Evolutionary conservation across 2,888 invertebrate species (phyloP), one percentile per base, ranked within the genome.

Genomic region (Tenodera sinensis): DNA sequence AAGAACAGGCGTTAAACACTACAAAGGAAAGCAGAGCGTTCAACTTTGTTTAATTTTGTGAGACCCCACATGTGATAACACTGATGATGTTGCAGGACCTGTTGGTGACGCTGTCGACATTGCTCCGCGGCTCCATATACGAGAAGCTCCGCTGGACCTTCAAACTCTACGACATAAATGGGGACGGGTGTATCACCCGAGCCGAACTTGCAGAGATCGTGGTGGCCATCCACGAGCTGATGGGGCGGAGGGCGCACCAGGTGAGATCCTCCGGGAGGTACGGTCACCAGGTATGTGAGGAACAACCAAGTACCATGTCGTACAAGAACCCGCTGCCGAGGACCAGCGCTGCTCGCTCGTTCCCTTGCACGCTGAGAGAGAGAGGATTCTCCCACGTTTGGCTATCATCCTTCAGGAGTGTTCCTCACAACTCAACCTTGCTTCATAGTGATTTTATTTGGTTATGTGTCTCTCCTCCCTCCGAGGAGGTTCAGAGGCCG

Each of bases 91-190:
- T 84, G 4, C 95, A 99, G 99, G 99, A 99, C 93, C 96, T 99
- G 92, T 95, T 99, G 91, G 97, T 98, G 91, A 98, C 98, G 42
- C 94, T 99, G 82, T 99, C 99, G 12, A 98, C 98, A 1, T 94
- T 99, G 87, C 95, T 99, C 88, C 96, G 98, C 14, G 99, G 99
- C 8, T 98, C 98, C 1, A 96, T 98, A 30, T 98, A 98, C 93
- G 99, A 99, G 93, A 96, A 99, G 90, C 95, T 99, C 85, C 96
- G 98, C 92, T 99, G 99, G 99, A 98, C 98, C 27, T 99, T 99
- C 94, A 97, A 98, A 91, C 94, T 99, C 89, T 99, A 99, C 93
- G 99, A 99, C 93, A 96, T 98, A 91, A 98, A 99, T 92, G 98
- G 98, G 0, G 99, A 99, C 93, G 99, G 99, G 0, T 98, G 98